A percentile compares a stretch with the other conserved stretches of the same genome.
phyloP scores from a whole-genome alignment of 1,140 invertebrate genomes.

The Hylaeus anthracinus region DNA sequence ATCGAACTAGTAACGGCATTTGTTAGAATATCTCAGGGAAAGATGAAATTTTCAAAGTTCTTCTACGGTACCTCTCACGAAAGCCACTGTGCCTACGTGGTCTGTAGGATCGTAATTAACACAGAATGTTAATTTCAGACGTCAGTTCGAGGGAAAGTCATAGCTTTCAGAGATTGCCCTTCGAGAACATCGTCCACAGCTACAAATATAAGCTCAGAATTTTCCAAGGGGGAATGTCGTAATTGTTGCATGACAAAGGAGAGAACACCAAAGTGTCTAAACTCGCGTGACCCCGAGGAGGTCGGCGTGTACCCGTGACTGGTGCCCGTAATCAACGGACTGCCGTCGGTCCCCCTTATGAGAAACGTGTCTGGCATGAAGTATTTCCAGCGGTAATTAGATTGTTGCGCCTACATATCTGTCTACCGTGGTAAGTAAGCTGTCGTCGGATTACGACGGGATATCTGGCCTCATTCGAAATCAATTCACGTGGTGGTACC shows the following conservation, averaged over 20 bases:
- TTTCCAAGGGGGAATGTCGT: background rate
- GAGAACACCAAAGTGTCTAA: background rate
- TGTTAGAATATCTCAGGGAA: too few relatives aligned
- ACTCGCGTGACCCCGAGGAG: slow-evolving; percentile 8
- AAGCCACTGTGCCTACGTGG: too few relatives aligned
- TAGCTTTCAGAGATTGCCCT: too few relatives aligned
- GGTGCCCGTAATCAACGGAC: slow-evolving; percentile 50
- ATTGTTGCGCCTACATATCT: slow-evolving; percentile 56
- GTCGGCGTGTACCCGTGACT: slow-evolving; percentile 10
- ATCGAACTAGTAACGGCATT: too few relatives aligned
- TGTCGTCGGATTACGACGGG: slow-evolving; percentile 58
- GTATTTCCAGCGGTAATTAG: slow-evolving; percentile 64
- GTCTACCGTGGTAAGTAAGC: slow-evolving; percentile 49
- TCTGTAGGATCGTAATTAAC: too few relatives aligned
- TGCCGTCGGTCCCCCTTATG: slow-evolving; percentile 65
- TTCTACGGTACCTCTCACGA: too few relatives aligned
- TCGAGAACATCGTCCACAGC: too few relatives aligned
- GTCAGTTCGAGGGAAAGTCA: too few relatives aligned
- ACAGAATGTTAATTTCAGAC: too few relatives aligned
- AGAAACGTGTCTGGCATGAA: slow-evolving; percentile 76
- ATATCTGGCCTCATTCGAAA: slow-evolving; percentile 53
- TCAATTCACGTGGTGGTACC: slow-evolving; percentile 61
- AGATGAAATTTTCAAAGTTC: too few relatives aligned
- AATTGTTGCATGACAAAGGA: background rate
- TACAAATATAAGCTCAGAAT: too few relatives aligned